phyloP scores from a whole-genome alignment of 2,113 vertebrate genomes.

The Rhinolophus ferrumequinum region DNA sequence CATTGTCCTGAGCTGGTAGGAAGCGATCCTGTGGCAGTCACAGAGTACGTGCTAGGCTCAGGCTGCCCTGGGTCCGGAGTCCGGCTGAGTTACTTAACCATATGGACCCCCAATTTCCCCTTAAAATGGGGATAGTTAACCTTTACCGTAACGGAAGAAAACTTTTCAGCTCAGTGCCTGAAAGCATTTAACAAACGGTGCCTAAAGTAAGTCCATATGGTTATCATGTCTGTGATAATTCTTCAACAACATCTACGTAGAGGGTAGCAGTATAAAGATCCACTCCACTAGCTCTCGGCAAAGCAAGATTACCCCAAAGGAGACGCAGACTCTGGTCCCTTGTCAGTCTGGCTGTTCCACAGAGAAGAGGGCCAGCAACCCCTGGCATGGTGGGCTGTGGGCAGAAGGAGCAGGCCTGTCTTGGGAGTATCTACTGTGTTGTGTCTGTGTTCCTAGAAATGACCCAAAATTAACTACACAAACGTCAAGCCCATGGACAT shows the following conservation, averaged over 20 bases:
- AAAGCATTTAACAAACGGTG: background rate
- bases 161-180: background rate
- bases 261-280: background rate
- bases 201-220: background rate
- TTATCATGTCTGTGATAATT: background rate
- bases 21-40: background rate
- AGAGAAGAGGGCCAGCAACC: background rate
- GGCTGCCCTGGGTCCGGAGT: background rate
- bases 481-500: fast-evolving
- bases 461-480: background rate
- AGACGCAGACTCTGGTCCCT: background rate
- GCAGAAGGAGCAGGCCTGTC: background rate
- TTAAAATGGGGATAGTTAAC: background rate
- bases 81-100: background rate
- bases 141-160: background rate
- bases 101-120: background rate
- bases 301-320: background rate
- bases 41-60: background rate
- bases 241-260: background rate
- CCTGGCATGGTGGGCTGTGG: background rate
- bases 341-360: background rate
- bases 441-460: background rate
- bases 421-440: background rate
- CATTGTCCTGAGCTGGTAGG: background rate
- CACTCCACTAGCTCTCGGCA: background rate